phyloP scores from a whole-genome alignment of 2,888 invertebrate genomes.

The Thyatira batis region DNA sequence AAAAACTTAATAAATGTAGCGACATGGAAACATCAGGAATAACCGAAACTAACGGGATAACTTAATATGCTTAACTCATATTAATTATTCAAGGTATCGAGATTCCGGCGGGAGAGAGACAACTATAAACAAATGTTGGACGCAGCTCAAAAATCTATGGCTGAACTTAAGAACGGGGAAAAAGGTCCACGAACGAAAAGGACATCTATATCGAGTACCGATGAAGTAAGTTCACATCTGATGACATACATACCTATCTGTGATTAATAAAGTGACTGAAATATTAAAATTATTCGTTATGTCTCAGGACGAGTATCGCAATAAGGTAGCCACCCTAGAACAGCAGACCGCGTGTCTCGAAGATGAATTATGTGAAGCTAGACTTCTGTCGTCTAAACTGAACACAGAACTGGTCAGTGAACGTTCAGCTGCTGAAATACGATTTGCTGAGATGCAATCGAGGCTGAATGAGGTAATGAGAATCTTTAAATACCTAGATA shows the following conservation, averaged over 20 bases:
- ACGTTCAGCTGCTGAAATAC: conserved; percentile 92
- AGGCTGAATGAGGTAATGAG: conserved; percentile 88
- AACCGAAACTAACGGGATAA: not conserved
- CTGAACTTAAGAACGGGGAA: conserved; percentile 86
- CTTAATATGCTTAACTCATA: conserved; percentile 16
- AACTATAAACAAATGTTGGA: conserved; percentile 95
- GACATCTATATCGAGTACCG: conserved; percentile 87
- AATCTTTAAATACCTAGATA: not conserved
- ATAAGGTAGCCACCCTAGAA: conserved; percentile 88
- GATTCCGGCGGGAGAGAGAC: conserved; percentile 94
- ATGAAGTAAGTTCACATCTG: conserved; percentile 82
- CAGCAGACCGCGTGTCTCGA: conserved; percentile 93
- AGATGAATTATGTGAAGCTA: conserved; percentile 93
- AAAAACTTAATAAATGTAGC: not conserved
- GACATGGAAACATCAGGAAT: not conserved
- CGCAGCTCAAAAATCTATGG: conserved; percentile 91
- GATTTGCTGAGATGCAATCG: conserved; percentile 93
- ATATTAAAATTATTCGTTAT: conserved; percentile 5
- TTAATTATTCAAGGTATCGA: conserved; percentile 69
- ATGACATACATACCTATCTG: not conserved
- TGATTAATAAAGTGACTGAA: not conserved
- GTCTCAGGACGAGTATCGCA: conserved; percentile 85
- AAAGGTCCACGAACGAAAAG: conserved; percentile 76
- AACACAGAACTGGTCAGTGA: conserved; percentile 96
- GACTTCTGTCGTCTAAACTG: conserved; percentile 90